These are phyloP conservation scores for Podilymbus podiceps DNA, from an alignment of 2,113 vertebrate genomes.

Conservation along the genomic window DNA sequence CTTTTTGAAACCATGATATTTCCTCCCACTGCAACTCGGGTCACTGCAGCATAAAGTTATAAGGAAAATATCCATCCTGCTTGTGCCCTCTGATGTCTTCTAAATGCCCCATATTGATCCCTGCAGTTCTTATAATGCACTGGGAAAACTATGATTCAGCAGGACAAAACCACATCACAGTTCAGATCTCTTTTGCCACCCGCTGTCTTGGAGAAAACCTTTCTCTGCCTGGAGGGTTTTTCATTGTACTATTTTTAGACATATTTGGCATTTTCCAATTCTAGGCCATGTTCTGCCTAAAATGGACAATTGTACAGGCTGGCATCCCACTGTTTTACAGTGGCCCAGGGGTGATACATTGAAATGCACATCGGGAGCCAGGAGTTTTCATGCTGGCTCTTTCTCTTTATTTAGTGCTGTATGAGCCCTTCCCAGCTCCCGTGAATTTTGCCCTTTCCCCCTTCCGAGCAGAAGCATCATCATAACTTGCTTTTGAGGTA, in stretches of 20 bases:
- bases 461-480: not conserved
- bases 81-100: not conserved
- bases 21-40: not conserved
- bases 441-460: not conserved
- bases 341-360: not conserved
- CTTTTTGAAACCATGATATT: not conserved
- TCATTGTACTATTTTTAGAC: not conserved
- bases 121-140: fast-evolving
- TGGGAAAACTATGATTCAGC: not conserved
- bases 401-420: not conserved
- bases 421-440: not conserved
- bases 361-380: not conserved
- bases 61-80: not conserved
- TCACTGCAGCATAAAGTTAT: not conserved
- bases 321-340: not conserved
- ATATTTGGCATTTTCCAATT: not conserved
- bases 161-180: not conserved
- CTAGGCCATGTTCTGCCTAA: not conserved
- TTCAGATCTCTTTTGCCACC: not conserved
- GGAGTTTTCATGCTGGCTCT: not conserved
- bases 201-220: not conserved
- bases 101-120: fast-evolving
- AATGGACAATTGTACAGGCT: not conserved
- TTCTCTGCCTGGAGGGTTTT: not conserved
- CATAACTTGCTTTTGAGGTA: not conserved